These are phyloP conservation scores for Diplolepis rosae DNA, from an alignment of 2,888 invertebrate species.

Conservation along the genomic window DNA sequence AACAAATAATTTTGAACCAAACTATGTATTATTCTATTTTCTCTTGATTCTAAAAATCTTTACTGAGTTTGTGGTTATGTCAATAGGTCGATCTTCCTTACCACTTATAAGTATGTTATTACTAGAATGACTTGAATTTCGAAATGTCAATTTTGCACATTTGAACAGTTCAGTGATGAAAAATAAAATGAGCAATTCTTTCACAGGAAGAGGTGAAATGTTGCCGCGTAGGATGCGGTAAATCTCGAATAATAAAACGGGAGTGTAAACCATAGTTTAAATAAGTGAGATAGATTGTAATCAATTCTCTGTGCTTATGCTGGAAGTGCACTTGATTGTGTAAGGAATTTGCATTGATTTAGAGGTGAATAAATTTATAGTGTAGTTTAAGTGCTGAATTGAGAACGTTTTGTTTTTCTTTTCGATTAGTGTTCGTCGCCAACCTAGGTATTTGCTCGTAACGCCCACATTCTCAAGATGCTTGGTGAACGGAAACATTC, in stretches of 20 bases:
- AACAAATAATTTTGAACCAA: too few relatives aligned
- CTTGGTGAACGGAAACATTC: constrained; percentile 33
- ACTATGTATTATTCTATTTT: too few relatives aligned
- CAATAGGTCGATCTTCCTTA: too few relatives aligned
- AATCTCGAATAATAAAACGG: neutral
- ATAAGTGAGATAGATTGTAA: constrained; percentile 1
- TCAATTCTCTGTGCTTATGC: neutral
- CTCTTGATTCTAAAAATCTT: too few relatives aligned
- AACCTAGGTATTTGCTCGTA: neutral
- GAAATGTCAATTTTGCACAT: too few relatives aligned
- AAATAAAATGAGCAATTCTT: too few relatives aligned
- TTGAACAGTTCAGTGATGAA: too few relatives aligned
- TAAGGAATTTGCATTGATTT: constrained; percentile 15
- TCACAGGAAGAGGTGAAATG: too few relatives aligned
- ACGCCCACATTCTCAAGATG: constrained; percentile 48
- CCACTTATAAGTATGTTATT: too few relatives aligned
- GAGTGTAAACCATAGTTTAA: neutral
- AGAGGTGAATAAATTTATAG: constrained; percentile 21
- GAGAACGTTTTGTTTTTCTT: constrained; percentile 32
- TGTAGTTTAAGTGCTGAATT: constrained; percentile 1
- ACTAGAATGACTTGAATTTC: too few relatives aligned
- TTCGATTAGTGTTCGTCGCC: constrained; percentile 49
- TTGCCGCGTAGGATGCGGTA: neutral
- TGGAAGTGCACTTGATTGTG: constrained; percentile 24
- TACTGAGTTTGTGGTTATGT: too few relatives aligned